Evolutionary conservation across 2,113 vertebrate species (phyloP), one percentile per base, ranked within the genome.

Genomic region (Gymnogyps californianus): DNA sequence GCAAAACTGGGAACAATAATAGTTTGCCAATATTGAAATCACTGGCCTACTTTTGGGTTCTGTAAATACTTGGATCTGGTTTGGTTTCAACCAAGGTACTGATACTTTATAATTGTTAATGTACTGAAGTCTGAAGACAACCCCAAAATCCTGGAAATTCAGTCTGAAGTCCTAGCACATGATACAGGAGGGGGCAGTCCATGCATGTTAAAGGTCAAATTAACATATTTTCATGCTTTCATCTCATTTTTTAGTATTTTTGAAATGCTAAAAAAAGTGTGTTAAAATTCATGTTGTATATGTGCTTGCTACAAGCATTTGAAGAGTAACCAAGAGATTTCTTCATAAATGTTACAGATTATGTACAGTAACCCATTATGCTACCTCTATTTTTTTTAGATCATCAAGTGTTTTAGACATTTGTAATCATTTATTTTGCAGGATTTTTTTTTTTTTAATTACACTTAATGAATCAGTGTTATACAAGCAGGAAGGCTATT

Each of bases 91-190:
- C 13, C 16, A 69, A 85, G 4, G 3, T 19, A 32, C 7, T 49
- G 11, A 11, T 9, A 34, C 1, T 74, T 46, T 7, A 2, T 17
- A 29, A 36, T 12, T 69, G 9, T 42, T 62, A 47, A 31, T 8
- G 10, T 13, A 11, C 22, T 59, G 22, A 55, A 83, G 8, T n/a
- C 65, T 76, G 58, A 84, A 78, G n/a, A 42, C 11, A 36, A 24
- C 5, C 4, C 8, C 5, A 66, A 42, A 79, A 82, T 75, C 66
- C n/a, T 42, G 11, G 15, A 74, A 54, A 66, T 57, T 47, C 26
- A 58, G 4, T n/a, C 21, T 58, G 26, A 67, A 61, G 2, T 3
- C 1, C 4, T 40, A 29, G 0, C 1, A 0, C 71, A 34, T 42
- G 10, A 38, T 26, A 32, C 1, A 51, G 46, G 15, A 90, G 1